Percentiles rank a stretch among this genome's conserved stretches.
phyloP scores from a whole-genome alignment of 2,113 vertebrate species.

The Xiphophorus hellerii region DNA sequence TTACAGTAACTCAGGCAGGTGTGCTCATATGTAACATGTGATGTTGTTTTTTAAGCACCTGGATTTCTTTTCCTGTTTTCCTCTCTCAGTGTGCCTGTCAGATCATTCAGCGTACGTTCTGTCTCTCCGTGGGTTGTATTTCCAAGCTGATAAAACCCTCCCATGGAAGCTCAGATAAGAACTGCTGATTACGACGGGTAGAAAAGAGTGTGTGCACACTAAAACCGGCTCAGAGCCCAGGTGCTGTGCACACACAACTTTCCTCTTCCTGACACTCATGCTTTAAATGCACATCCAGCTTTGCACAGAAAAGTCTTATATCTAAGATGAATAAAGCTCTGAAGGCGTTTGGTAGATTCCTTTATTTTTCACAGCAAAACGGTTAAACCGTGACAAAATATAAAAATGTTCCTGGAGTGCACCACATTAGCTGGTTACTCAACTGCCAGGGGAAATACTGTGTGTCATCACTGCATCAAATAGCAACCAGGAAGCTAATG shows the following conservation, averaged over 20 bases:
- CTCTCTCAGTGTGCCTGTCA: slow-evolving; percentile 38
- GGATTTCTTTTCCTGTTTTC: slow-evolving; percentile 60
- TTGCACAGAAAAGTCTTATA: background rate
- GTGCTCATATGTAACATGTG: slow-evolving; percentile 21
- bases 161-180: slow-evolving; percentile 65
- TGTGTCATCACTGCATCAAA: slow-evolving; percentile 19
- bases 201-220: slow-evolving; percentile 45
- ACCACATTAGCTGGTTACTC: slow-evolving; percentile 35
- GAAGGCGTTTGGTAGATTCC: slow-evolving; percentile 23
- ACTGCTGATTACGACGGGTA: slow-evolving; percentile 48
- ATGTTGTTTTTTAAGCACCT: slow-evolving; percentile 38
- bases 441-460: slow-evolving; percentile 20
- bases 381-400: slow-evolving; percentile 29
- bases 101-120: slow-evolving; percentile 42
- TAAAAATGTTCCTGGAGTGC: slow-evolving; percentile 38
- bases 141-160: slow-evolving; percentile 67
- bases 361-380: slow-evolving; percentile 12
- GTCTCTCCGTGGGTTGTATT: slow-evolving; percentile 43
- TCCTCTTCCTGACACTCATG: background rate
- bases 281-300: background rate
- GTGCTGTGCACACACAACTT: slow-evolving; percentile 9
- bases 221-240: slow-evolving; percentile 17
- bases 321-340: slow-evolving; percentile 29
- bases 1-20: background rate
- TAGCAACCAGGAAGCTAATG: slow-evolving; percentile 5